These are phyloP conservation scores for Thymelicus acteon DNA, from an alignment of 2,888 invertebrate species.

Conservation along the genomic window DNA sequence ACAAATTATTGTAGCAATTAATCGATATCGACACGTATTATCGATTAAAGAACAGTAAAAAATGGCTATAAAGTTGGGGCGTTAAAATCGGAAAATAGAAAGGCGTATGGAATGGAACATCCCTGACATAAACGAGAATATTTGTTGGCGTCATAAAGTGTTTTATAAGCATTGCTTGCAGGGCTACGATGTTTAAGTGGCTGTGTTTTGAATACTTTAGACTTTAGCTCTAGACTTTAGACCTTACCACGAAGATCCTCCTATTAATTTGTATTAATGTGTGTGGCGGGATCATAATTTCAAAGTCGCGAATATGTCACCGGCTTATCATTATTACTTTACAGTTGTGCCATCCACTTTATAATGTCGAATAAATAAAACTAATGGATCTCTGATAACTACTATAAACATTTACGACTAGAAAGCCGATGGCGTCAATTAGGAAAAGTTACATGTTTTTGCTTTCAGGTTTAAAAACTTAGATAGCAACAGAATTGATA, in stretches of 20 bases:
- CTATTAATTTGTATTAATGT: conserved; percentile 58
- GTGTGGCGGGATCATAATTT: conserved; percentile 49
- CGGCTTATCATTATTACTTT: conserved; percentile 25
- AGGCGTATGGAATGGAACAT: conserved; percentile 47
- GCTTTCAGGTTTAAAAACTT: conserved; percentile 8
- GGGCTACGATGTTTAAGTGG: conserved; percentile 47
- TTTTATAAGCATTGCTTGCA: conserved; percentile 51
- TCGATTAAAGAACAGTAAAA: conserved; percentile 39
- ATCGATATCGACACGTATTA: conserved; percentile 38
- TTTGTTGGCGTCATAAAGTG: conserved; percentile 67
- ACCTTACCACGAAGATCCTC: conserved; percentile 49
- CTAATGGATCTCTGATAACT: conserved; percentile 14
- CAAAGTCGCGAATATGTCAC: conserved; percentile 38
- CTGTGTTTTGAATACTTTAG: conserved; percentile 45
- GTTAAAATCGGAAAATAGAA: conserved; percentile 51
- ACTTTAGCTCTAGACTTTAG: conserved; percentile 18
- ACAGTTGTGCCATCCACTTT: conserved; percentile 20
- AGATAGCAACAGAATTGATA: neutral
- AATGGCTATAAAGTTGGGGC: conserved; percentile 25
- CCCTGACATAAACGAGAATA: conserved; percentile 60
- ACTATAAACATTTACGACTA: conserved; percentile 26
- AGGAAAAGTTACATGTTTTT: conserved; percentile 11
- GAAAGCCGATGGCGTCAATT: conserved; percentile 16
- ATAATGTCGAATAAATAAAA: conserved; percentile 26
- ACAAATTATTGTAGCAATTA: conserved; percentile 39